Percentiles rank a stretch among this genome's conserved stretches.
These are phyloP conservation scores for Neosilurus hyrtlii DNA, from an alignment of 2,797 vertebrate species.

Conservation along the genomic window DNA sequence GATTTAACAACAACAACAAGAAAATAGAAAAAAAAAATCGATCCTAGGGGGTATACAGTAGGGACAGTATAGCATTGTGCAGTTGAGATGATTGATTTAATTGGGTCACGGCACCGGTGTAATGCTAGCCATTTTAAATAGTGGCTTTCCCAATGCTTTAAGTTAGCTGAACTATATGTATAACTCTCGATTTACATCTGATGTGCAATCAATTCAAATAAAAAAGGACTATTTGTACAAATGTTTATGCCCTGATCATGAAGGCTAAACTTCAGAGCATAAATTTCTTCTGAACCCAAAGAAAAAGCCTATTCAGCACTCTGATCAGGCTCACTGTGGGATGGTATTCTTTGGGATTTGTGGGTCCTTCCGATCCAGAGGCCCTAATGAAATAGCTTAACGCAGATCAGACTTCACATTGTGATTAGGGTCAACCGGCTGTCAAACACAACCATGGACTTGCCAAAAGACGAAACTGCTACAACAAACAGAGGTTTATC, in stretches of 20 bases:
- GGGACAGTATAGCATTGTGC: neutral
- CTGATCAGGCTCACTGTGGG: conserved; percentile 12
- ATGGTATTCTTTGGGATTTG: conserved; percentile 30
- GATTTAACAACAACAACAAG: too few species aligned
- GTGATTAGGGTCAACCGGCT: conserved; percentile 17
- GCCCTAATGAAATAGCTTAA: conserved; percentile 9
- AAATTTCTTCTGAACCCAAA: neutral
- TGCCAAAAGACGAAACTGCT: conserved; percentile 23
- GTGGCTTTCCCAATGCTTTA: neutral
- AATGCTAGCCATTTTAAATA: neutral
- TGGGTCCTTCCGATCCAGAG: conserved; percentile 24
- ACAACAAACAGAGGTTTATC: conserved; percentile 26
- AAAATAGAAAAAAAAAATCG: too few species aligned
- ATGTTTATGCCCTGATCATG: neutral
- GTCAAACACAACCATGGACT: conserved; percentile 19
- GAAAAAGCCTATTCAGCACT: conserved; percentile 14
- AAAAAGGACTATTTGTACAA: too few species aligned
- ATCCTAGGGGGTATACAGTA: neutral
- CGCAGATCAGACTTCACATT: neutral
- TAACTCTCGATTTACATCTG: neutral
- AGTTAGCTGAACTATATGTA: too few species aligned
- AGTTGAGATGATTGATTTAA: neutral
- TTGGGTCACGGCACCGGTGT: conserved; percentile 25
- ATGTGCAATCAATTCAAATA: neutral
- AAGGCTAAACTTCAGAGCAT: neutral